These are phyloP conservation scores for Microtus ochrogaster DNA, from an alignment of 2,113 vertebrate genomes.

Conservation along the genomic window DNA sequence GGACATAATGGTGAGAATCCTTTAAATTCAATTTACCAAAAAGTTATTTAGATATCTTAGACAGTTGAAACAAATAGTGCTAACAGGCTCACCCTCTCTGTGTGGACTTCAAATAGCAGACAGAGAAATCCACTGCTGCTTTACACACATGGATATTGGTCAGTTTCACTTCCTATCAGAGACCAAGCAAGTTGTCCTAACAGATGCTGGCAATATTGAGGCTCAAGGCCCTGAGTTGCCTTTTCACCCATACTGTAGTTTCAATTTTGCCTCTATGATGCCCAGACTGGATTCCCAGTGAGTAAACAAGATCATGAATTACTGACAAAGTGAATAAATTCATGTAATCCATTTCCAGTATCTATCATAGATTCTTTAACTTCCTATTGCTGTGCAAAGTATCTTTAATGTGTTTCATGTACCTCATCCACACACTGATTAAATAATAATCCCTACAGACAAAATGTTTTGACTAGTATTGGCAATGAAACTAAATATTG, in stretches of 20 bases:
- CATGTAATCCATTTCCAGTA: not conserved
- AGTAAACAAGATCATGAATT: not conserved
- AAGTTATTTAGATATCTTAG: not conserved
- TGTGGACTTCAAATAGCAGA: accelerated
- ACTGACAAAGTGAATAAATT: not conserved
- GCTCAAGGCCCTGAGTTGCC: not conserved
- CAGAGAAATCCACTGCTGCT: not conserved
- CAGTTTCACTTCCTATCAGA: too few relatives aligned
- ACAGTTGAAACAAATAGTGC: accelerated
- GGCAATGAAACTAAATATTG: not conserved
- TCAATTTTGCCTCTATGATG: too few relatives aligned
- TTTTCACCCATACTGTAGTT: accelerated
- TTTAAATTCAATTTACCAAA: not conserved
- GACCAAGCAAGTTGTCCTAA: not conserved
- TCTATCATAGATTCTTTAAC: not conserved
- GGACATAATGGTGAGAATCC: not conserved
- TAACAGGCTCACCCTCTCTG: accelerated
- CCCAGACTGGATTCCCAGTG: not conserved
- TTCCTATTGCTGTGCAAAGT: not conserved
- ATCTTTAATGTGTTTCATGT: not conserved
- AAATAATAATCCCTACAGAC: not conserved
- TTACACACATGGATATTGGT: accelerated
- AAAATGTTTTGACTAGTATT: not conserved
- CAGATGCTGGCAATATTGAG: accelerated
- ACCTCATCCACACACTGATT: not conserved